phyloP scores from a whole-genome alignment of 23 tunicate genomes.

The Trididemnum clinides region DNA sequence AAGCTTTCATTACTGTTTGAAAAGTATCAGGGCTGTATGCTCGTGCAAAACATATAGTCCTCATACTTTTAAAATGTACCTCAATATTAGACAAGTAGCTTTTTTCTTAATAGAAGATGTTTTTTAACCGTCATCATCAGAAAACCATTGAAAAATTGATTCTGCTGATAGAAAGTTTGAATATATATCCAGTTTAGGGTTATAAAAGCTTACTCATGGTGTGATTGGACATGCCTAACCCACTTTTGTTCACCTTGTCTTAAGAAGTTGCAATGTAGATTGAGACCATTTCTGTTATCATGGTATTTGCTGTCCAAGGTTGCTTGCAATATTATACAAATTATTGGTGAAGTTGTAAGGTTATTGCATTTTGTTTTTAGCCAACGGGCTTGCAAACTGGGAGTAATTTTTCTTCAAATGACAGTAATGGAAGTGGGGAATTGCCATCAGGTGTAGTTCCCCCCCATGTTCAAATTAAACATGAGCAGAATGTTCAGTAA shows the following conservation, averaged over 20 bases:
- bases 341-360: too few species aligned
- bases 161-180: background rate
- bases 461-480: constrained; percentile 54
- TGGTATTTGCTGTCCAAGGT: too few species aligned
- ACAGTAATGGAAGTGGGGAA: background rate
- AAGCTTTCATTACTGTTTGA: too few species aligned
- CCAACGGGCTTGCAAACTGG: background rate
- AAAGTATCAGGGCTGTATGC: too few species aligned
- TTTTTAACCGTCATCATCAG: too few species aligned
- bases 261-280: background rate
- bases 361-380: background rate
- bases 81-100: too few species aligned
- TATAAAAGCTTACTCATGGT: background rate
- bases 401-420: background rate
- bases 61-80: too few species aligned
- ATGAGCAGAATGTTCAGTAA: constrained; percentile 34
- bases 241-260: background rate
- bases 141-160: too few species aligned
- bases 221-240: background rate
- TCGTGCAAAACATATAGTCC: too few species aligned
- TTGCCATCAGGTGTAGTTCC: constrained; percentile 70
- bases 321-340: too few species aligned
- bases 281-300: too few species aligned
- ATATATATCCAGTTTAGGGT: background rate
- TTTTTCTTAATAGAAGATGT: too few species aligned